A percentile compares a stretch with the other conserved stretches of the same genome.
Evolutionary conservation across 2,797 vertebrate genomes (phyloP).

Genomic region (Xiphophorus birchmanni): DNA sequence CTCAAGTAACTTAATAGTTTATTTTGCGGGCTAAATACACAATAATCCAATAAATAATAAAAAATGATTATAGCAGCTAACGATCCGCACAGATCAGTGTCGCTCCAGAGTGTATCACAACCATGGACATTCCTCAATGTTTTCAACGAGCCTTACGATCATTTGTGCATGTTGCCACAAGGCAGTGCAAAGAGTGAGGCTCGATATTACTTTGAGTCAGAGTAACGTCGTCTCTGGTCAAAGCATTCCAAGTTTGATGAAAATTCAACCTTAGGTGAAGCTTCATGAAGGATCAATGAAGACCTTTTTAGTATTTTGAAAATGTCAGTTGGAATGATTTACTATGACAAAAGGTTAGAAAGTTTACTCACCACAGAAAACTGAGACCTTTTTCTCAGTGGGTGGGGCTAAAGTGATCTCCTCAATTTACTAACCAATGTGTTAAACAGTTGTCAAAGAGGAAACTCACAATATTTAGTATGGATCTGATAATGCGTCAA

Average conservation of each 20-base stretch:
- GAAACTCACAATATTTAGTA: not conserved
- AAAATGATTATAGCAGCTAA: not conserved
- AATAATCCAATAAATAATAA: not conserved
- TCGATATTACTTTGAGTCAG: not conserved
- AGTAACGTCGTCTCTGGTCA: not conserved
- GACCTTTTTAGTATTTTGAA: not conserved
- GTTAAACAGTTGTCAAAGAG: not conserved
- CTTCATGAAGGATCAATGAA: not conserved
- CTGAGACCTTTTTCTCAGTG: not conserved
- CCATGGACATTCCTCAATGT: not conserved
- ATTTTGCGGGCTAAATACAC: not conserved
- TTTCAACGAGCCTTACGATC: not conserved
- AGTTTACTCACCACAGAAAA: not conserved
- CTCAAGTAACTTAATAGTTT: not conserved
- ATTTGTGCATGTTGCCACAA: not conserved
- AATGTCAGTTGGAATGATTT: not conserved
- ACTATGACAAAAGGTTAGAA: not conserved
- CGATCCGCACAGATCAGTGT: not conserved
- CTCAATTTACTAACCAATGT: not conserved
- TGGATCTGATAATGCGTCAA: not conserved
- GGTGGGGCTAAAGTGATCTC: not conserved
- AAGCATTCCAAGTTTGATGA: not conserved
- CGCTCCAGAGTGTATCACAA: not conserved
- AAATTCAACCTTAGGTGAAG: not conserved
- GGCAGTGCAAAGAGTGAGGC: not conserved